Evolutionary conservation across 2,797 vertebrate species (phyloP), one percentile per base, ranked within the genome.

Genomic region (Peromyscus melanophrys): DNA sequence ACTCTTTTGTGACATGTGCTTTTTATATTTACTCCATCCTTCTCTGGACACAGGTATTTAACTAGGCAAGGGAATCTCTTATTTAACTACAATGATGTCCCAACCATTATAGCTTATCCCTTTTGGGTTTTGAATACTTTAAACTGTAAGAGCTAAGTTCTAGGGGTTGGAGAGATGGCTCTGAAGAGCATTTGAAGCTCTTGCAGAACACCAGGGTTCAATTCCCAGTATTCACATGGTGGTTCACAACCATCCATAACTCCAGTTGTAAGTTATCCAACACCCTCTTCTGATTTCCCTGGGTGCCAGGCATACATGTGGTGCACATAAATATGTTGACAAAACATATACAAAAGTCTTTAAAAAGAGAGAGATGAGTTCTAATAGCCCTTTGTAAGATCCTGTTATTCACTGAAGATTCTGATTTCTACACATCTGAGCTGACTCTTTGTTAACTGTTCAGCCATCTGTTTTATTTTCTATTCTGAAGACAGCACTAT

Each of bases 401-500:
- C n/a, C 12, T 90, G 49, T 40, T 52, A 86, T 34, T 86, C 49
- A 86, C 81, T 84, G 3, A 95, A 88, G n/a, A 94, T n/a, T 84
- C 19, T 91, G 40, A 88, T 16, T 37, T 67, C 7, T 80, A 17
- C 55, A 55, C 52, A n/a, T 75, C 73, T 46, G 6, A 89, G 92
- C 49, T 91, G 91, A 90, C 73, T 89, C 29, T 83, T 21, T 90
- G 27, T 27, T 92, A 87, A 83, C 71, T 49, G 8, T 89, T 82
- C 0, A 77, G 81, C 29, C 73, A 63, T 59, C 17, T 90, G 75
- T 81, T 92, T 78, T 78, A 89, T 86, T 96, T 92, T 89, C 61
- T 82, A 67, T 82, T 93, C 34, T 85, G 31, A 96, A 92, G 89
- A 94, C 40, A 96, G 13, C 37, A 85, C 71, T 73, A 67, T 73